Percentiles rank a stretch among this genome's conserved stretches.
These are phyloP conservation scores for Entelurus aequoreus DNA, from an alignment of 2,113 vertebrate species.

Conservation along the genomic window DNA sequence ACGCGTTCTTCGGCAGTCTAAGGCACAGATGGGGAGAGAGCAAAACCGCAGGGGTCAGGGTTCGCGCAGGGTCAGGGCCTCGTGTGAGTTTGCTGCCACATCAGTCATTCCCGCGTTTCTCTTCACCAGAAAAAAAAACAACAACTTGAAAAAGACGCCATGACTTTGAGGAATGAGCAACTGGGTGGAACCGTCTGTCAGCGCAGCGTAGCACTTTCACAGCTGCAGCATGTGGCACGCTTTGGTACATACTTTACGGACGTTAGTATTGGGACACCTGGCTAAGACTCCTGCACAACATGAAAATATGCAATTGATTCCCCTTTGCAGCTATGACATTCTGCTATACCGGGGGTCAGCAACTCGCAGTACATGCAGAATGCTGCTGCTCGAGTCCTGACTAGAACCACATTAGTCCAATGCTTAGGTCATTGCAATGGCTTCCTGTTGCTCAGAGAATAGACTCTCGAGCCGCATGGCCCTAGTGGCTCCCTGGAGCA, in stretches of 20 bases:
- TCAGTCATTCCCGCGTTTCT: constrained; percentile 64
- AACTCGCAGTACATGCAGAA: too few relatives aligned
- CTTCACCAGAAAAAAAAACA: constrained; percentile 29
- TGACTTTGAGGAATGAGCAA: constrained; percentile 56
- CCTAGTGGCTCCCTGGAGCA: too few relatives aligned
- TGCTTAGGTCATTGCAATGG: too few relatives aligned
- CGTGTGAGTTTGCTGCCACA: constrained; percentile 52
- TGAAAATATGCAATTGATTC: neutral
- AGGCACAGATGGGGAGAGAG: constrained; percentile 58
- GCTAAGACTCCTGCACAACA: neutral
- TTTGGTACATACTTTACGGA: neutral
- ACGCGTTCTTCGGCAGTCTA: constrained; percentile 87
- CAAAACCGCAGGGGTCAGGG: constrained; percentile 60
- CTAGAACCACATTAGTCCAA: too few relatives aligned
- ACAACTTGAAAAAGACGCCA: constrained; percentile 55
- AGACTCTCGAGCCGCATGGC: too few relatives aligned
- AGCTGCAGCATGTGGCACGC: constrained; percentile 44
- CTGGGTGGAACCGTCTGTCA: constrained; percentile 32
- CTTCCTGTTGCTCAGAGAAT: too few relatives aligned
- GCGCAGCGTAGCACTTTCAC: constrained; percentile 29
- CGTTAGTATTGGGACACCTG: neutral
- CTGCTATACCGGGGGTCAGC: neutral
- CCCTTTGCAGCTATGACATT: neutral
- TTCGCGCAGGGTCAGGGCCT: constrained; percentile 57
- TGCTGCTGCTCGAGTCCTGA: too few relatives aligned